phyloP scores from a whole-genome alignment of 2,797 vertebrate species.

The Coracias cyanogaster region DNA sequence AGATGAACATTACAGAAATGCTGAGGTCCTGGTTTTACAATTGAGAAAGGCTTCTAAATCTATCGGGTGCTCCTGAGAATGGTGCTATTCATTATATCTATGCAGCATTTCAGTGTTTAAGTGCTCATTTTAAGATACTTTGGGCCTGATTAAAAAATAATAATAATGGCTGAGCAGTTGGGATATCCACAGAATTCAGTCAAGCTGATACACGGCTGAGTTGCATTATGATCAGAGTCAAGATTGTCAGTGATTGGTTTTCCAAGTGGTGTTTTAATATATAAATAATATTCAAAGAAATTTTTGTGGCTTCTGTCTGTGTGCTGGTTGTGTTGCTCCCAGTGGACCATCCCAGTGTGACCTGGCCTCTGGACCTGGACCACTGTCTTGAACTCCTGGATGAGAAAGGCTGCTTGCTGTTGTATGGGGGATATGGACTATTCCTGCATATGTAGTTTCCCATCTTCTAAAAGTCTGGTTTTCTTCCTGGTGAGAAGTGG shows the following conservation, averaged over 20 bases:
- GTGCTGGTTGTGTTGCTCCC: not conserved
- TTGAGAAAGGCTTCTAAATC: not conserved
- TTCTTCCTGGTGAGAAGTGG: not conserved
- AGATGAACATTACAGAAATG: constrained; percentile 36
- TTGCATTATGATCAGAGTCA: not conserved
- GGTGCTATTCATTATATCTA: not conserved
- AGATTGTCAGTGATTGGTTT: not conserved
- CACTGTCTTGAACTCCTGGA: not conserved
- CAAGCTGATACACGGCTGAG: not conserved
- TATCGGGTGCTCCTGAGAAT: not conserved
- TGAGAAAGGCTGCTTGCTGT: not conserved
- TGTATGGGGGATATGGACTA: not conserved
- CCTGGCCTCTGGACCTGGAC: not conserved
- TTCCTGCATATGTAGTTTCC: not conserved
- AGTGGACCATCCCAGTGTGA: not conserved
- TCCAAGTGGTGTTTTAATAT: not conserved
- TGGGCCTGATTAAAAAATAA: constrained; percentile 41
- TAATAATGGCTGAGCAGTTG: not conserved
- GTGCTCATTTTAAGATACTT: constrained; percentile 25
- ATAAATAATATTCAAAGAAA: not conserved
- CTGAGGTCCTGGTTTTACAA: constrained; percentile 21
- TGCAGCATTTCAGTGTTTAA: not conserved
- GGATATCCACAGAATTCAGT: not conserved
- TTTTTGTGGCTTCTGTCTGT: not conserved
- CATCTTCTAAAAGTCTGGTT: not conserved